A percentile compares a stretch with the other conserved stretches of the same genome.
phyloP scores from a whole-genome alignment of 2,113 vertebrate genomes.

The Lethenteron camtschaticum region DNA sequence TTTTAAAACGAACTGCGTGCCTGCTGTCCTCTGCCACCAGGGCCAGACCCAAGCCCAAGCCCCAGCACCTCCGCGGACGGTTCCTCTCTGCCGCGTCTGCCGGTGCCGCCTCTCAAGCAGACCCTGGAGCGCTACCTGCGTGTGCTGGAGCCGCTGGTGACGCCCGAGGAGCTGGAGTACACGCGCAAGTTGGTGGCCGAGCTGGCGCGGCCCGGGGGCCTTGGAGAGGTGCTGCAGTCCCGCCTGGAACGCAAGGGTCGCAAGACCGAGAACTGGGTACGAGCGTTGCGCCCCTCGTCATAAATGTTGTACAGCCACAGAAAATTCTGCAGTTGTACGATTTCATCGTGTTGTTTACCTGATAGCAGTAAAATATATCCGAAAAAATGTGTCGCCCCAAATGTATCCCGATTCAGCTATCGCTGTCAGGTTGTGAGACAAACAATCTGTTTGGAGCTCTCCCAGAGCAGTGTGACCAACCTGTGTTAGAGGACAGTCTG shows the following conservation, averaged over 20 bases:
- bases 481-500: too few relatives aligned
- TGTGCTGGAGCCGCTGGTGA: constrained; percentile 53
- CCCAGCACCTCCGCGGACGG: neutral
- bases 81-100: constrained; percentile 33
- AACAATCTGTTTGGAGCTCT: too few relatives aligned
- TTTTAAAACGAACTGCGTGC: too few relatives aligned
- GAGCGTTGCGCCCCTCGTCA: constrained; percentile 8
- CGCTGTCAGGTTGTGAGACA: too few relatives aligned
- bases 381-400: too few relatives aligned
- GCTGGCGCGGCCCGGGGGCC: constrained; percentile 41
- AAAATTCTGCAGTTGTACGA: too few relatives aligned
- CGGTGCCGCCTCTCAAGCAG: constrained; percentile 55
- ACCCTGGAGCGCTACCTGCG: constrained; percentile 56
- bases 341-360: too few relatives aligned
- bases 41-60: neutral
- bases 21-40: neutral
- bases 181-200: constrained; percentile 39
- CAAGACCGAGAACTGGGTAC: constrained; percentile 69
- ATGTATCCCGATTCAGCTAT: too few relatives aligned
- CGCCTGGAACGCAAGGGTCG: constrained; percentile 46
- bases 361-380: too few relatives aligned
- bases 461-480: too few relatives aligned
- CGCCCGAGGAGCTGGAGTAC: constrained; percentile 39
- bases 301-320: too few relatives aligned
- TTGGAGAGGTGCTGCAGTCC: constrained; percentile 61